These are phyloP conservation scores for Pipistrellus nathusii DNA, from an alignment of 2,797 vertebrate genomes.

Conservation along the genomic window DNA sequence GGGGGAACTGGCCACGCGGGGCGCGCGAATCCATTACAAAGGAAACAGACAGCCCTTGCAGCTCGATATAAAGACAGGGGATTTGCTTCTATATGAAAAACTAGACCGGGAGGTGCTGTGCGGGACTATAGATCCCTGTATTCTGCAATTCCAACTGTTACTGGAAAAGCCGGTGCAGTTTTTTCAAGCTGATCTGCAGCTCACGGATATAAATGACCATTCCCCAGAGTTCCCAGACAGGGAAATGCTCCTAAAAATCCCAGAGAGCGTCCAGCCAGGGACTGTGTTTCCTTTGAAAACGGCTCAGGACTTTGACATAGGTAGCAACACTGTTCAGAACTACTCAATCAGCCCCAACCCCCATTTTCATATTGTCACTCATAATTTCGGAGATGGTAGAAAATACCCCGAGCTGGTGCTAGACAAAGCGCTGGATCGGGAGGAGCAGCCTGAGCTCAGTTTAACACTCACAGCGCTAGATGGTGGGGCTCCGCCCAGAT, in stretches of 20 bases:
- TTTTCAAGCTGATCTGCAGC: conserved; percentile 71
- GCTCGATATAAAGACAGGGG: conserved; percentile 21
- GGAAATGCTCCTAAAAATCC: conserved; percentile 41
- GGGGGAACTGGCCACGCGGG: conserved; percentile 78
- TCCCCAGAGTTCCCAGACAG: conserved; percentile 68
- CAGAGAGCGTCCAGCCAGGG: rapidly evolving
- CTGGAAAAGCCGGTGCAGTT: conserved; percentile 80
- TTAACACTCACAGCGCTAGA: conserved; percentile 91
- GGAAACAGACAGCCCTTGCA: conserved; percentile 69
- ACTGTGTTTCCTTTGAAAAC: conserved; percentile 58
- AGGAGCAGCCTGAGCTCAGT: conserved; percentile 89
- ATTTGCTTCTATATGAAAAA: conserved; percentile 68
- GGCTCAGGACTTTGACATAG: conserved; percentile 76
- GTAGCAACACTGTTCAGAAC: conserved; percentile 75
- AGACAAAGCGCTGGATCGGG: conserved; percentile 89
- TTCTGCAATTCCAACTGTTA: conserved; percentile 75
- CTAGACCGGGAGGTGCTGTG: conserved; percentile 75
- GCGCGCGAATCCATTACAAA: conserved; percentile 78
- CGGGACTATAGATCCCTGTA: conserved; percentile 54
- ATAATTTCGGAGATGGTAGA: background rate
- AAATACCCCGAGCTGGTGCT: conserved; percentile 79
- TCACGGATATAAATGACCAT: conserved; percentile 84
- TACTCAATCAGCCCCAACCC: conserved; percentile 79
- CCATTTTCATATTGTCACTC: conserved; percentile 79
- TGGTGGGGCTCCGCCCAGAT: conserved; percentile 90